These are phyloP conservation scores for Spodoptera littoralis DNA, from an alignment of 2,888 invertebrate genomes.

Conservation along the genomic window DNA sequence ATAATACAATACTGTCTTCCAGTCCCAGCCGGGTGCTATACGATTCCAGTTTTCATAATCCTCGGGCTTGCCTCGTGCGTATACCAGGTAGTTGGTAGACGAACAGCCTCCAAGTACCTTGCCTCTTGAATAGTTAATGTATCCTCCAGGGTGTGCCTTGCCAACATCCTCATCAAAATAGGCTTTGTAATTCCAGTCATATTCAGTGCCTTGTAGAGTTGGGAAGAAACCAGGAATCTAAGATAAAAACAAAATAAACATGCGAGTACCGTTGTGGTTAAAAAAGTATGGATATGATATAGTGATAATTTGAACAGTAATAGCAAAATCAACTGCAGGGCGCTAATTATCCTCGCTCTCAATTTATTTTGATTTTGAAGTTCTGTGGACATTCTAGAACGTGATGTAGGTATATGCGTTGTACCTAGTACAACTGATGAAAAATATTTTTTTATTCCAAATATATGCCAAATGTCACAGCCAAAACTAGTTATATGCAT, in stretches of 20 bases:
- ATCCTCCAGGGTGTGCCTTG: constrained; percentile 55
- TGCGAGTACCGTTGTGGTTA: no score
- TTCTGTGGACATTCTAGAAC: no score
- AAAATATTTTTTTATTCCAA: no score
- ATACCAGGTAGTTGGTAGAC: constrained; percentile 69
- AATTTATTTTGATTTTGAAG: no score
- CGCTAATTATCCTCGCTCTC: no score
- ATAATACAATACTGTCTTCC: constrained; percentile 67
- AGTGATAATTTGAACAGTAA: no score
- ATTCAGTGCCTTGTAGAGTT: constrained; percentile 63
- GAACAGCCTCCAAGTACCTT: constrained; percentile 74
- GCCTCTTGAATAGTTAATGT: constrained; percentile 61
- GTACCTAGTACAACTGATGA: no score
- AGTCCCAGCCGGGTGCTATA: constrained; percentile 71
- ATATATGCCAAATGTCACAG: no score
- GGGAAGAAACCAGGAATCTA: constrained; percentile 71
- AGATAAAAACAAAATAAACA: constrained; percentile 17
- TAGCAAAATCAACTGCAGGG: no score
- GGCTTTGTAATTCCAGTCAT: constrained; percentile 69
- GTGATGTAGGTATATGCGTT: no score
- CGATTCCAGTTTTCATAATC: constrained; percentile 71
- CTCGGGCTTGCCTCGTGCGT: constrained; percentile 68
- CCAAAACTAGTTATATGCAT: no score
- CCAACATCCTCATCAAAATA: constrained; percentile 62
- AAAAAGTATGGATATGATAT: no score